Percentiles rank a stretch among this genome's conserved stretches.
These are phyloP conservation scores for Eretmochelys imbricata DNA, from an alignment of 2,113 vertebrate species.

Conservation along the genomic window DNA sequence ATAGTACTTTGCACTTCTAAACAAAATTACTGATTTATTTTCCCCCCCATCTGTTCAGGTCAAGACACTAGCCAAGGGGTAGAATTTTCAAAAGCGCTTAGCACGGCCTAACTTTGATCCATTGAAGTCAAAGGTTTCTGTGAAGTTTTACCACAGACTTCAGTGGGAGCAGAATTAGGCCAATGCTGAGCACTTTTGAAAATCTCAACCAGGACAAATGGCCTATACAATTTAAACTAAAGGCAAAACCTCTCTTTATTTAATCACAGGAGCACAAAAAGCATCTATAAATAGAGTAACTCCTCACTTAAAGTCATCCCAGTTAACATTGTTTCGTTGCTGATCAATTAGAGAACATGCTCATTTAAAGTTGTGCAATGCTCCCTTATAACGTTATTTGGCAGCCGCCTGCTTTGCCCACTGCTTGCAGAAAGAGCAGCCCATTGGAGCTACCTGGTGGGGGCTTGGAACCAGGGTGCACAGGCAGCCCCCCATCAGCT, in stretches of 20 bases:
- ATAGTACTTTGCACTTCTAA: fast-evolving
- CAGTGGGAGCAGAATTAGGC: not conserved
- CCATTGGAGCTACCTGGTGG: too few species aligned
- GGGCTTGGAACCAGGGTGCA: too few species aligned
- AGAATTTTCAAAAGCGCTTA: not conserved
- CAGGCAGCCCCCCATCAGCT: too few species aligned
- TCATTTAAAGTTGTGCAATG: too few species aligned
- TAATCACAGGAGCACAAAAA: not conserved
- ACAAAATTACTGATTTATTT: not conserved
- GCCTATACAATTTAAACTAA: not conserved
- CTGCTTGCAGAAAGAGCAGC: too few species aligned
- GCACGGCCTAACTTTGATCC: not conserved
- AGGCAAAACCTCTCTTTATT: not conserved
- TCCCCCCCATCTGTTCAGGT: not conserved
- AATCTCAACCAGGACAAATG: not conserved
- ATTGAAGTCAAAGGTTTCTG: not conserved
- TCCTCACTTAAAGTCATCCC: too few species aligned
- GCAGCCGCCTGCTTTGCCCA: too few species aligned
- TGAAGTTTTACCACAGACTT: not conserved
- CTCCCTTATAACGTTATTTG: too few species aligned
- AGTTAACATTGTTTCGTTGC: too few species aligned
- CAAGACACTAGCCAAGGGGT: not conserved
- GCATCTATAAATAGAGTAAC: not conserved
- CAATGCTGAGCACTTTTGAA: not conserved
- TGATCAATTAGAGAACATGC: too few species aligned